Base-by-base conservation (phyloP, 2,113 vertebrate genomes). In the Hucho hucho region DNA sequence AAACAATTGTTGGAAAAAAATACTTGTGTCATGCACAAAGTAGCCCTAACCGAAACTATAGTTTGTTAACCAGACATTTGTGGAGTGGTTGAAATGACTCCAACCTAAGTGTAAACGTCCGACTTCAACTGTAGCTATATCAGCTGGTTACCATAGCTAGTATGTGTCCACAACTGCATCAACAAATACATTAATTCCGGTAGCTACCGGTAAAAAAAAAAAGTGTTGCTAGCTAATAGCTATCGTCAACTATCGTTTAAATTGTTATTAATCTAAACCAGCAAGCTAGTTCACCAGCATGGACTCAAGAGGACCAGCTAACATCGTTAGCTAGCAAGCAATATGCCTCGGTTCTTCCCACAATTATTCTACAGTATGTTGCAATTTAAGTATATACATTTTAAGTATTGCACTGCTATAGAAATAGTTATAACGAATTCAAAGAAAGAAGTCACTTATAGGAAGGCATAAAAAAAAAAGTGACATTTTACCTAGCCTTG, bases 401-500 rank as follows among this genome's bases (percentile, higher is more conserved):
- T 26, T 14, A 25, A 64, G 14, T 25, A 64, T 20, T 61, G 24
- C 22, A 64, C 25, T 24, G 37, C 37, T 43, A 43, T 11, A 43
- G 2, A 43, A 43, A 43, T 3, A 12, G 2, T 9, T 3, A 43
- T 43, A 61, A 61, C 6, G 18, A 61, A 6, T 2, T 22, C 58
- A 61, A 16, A 61, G 5, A 2, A 61, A 18, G 16, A 53, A 53
- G 5, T 11, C 7, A 61, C n/a, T 16, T 4, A 61, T n/a, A 22
- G 18, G 13, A 66, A 3, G 16, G 16, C 26, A 29, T 29, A 1
- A 43, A 43, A 37, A 67, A 18, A 4, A 69, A 69, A 4, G 11
- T n/a, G 43, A 46, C 18, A 69, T 26, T 69, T 65, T 75, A 65
- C 7, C 47, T 9, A 81, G 28, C 37, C 4, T 75, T 26, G 75